These are phyloP conservation scores for Hermatobates lingyangjiaoensis DNA, from an alignment of 1,140 invertebrate genomes.

Conservation along the genomic window DNA sequence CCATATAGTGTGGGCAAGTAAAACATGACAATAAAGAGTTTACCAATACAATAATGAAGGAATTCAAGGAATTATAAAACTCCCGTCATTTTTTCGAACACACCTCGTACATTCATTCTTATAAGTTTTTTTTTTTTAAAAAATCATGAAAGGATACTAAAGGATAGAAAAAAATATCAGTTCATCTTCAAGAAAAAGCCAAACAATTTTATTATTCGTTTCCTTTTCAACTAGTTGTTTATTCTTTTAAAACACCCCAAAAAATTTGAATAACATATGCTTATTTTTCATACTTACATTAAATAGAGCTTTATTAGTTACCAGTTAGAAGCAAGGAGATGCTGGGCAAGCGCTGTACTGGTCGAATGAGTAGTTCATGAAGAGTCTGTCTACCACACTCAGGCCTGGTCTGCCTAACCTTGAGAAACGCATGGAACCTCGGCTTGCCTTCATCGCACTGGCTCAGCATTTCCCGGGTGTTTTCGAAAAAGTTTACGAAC, in stretches of 20 bases:
- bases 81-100: too few species aligned
- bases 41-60: too few species aligned
- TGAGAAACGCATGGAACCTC: slow-evolving; percentile 94
- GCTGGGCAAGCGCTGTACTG: slow-evolving; percentile 89
- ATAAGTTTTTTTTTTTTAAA: too few species aligned
- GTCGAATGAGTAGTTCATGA: slow-evolving; percentile 85
- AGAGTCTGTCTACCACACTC: slow-evolving; percentile 90
- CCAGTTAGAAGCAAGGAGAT: slow-evolving; percentile 83
- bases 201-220: too few species aligned
- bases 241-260: not conserved
- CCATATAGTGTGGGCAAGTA: too few species aligned
- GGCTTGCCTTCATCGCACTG: slow-evolving; percentile 81
- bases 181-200: too few species aligned
- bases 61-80: too few species aligned
- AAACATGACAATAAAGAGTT: too few species aligned
- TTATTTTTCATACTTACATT: not conserved
- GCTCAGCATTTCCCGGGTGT: slow-evolving; percentile 79
- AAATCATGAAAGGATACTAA: too few species aligned
- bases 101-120: too few species aligned
- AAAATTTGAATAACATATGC: not conserved
- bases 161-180: too few species aligned
- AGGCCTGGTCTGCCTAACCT: slow-evolving; percentile 76
- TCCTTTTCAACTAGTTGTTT: too few species aligned
- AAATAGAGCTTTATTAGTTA: slow-evolving; percentile 28
- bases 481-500: slow-evolving; percentile 95